A percentile compares a stretch with the other conserved stretches of the same genome.
phyloP scores from a whole-genome alignment of 2,888 invertebrate genomes.

The Oeneis ivallda region DNA sequence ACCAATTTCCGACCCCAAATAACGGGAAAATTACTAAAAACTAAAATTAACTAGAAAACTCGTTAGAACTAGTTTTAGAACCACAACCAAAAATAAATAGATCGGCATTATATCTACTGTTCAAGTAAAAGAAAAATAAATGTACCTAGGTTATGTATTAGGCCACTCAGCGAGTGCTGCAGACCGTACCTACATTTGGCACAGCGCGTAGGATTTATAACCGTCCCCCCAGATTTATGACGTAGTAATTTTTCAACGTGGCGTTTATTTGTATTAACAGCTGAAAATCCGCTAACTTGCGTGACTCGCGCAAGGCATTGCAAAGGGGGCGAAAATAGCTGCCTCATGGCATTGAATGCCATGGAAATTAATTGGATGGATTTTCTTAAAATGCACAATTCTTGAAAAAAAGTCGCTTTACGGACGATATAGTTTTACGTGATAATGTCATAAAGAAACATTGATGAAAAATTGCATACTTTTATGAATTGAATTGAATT shows the following conservation, averaged over 20 bases:
- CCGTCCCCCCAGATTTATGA: constrained; percentile 8
- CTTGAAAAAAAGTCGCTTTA: no score
- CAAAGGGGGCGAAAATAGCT: background rate
- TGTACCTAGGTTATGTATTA: background rate
- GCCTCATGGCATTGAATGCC: background rate
- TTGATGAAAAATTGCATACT: no score
- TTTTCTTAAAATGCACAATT: no score
- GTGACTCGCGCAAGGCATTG: background rate
- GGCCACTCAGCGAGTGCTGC: background rate
- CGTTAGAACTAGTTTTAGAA: no score
- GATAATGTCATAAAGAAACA: no score
- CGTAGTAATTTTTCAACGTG: constrained; percentile 27
- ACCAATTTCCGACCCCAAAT: no score
- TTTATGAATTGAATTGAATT: no score
- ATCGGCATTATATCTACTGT: background rate
- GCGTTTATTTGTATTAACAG: constrained; percentile 28
- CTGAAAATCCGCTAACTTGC: constrained; percentile 24
- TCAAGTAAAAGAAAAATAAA: background rate
- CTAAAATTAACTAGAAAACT: no score
- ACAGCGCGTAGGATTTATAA: constrained; percentile 7
- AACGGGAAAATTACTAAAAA: no score
- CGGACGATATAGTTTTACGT: no score
- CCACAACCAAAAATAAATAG: no score
- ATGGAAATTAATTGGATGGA: no score
- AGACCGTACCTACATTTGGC: background rate